phyloP scores from a whole-genome alignment of 2,888 invertebrate genomes.

The Aricia artaxerxes region DNA sequence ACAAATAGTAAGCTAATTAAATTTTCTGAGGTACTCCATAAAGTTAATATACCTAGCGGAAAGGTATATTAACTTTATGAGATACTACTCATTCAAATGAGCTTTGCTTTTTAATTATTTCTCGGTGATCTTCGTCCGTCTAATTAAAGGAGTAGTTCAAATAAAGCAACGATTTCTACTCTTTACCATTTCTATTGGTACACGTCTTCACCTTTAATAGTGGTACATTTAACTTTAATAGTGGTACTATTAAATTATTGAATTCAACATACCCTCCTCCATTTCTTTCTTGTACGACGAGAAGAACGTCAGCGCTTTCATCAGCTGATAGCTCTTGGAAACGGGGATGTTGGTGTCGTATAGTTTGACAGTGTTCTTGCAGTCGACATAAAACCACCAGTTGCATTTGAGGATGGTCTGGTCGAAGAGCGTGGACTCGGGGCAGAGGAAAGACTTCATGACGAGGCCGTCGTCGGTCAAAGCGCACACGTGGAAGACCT shows the following conservation, averaged over 20 bases:
- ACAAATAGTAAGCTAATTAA: too few relatives aligned
- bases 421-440: slow-evolving; percentile 94
- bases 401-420: slow-evolving; percentile 95
- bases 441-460: slow-evolving; percentile 95
- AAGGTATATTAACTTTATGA: too few relatives aligned
- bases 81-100: too few relatives aligned
- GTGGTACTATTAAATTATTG: neutral
- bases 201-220: too few relatives aligned
- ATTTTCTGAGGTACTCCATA: too few relatives aligned
- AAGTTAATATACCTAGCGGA: too few relatives aligned
- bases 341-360: slow-evolving; percentile 95
- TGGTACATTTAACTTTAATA: too few relatives aligned
- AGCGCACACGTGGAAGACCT: slow-evolving; percentile 89
- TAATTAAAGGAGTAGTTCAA: too few relatives aligned
- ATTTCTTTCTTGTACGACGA: slow-evolving; percentile 89
- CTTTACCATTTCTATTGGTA: too few relatives aligned
- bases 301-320: slow-evolving; percentile 94
- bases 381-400: slow-evolving; percentile 97
- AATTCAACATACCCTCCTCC: slow-evolving; percentile 54
- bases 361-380: slow-evolving; percentile 87
- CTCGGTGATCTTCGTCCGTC: too few relatives aligned
- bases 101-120: too few relatives aligned
- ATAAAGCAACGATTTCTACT: too few relatives aligned
- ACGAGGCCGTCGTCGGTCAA: slow-evolving; percentile 93
- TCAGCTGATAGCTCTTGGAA: slow-evolving; percentile 94